phyloP scores from a whole-genome alignment of 2,113 vertebrate genomes.

The Lathamus discolor region DNA sequence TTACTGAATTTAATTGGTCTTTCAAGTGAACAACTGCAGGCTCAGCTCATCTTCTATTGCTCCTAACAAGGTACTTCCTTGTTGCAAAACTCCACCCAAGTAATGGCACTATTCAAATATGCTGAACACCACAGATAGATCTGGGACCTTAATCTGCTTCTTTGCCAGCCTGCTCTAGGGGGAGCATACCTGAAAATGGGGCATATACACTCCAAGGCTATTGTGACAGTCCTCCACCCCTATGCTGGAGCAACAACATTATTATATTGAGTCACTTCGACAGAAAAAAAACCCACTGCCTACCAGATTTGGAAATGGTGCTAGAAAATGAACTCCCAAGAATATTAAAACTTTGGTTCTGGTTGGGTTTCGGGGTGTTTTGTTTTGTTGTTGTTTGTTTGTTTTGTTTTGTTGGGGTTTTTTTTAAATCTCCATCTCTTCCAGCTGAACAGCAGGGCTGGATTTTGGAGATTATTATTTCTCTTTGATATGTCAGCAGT shows the following conservation, averaged over 20 bases:
- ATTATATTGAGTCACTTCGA: background rate
- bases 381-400: too few species aligned
- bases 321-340: background rate
- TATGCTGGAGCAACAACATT: rapidly evolving
- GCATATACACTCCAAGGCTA: rapidly evolving
- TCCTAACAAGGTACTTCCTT: background rate
- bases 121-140: too few species aligned
- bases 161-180: too few species aligned
- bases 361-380: background rate
- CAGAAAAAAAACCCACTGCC: rapidly evolving
- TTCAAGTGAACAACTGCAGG: background rate
- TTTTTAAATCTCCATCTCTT: too few species aligned
- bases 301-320: rapidly evolving
- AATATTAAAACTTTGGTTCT: too few species aligned
- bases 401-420: too few species aligned
- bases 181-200: background rate
- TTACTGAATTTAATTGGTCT: background rate
- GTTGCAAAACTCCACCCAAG: background rate
- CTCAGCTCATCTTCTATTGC: background rate
- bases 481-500: background rate
- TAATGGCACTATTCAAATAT: too few species aligned
- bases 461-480: background rate
- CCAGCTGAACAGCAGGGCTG: background rate
- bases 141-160: background rate
- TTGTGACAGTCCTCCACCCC: background rate